phyloP scores from a whole-genome alignment of 2,113 vertebrate genomes.

The Chamaea fasciata region DNA sequence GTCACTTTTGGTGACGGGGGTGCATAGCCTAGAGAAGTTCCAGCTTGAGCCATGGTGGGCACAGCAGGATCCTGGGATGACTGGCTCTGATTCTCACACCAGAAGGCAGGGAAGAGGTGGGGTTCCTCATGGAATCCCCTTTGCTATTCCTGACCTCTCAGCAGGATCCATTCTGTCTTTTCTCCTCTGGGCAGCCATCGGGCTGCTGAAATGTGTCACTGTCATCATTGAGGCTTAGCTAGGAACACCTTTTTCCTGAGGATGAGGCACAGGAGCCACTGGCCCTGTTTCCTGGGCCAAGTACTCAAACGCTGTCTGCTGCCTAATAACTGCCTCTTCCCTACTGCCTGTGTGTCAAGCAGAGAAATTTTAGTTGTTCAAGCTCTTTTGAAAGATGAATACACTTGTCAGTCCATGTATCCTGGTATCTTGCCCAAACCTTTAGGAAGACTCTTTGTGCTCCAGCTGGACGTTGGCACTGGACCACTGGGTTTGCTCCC shows the following conservation, averaged over 20 bases:
- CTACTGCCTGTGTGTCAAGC: not conserved
- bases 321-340: not conserved
- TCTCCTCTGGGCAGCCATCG: accelerated
- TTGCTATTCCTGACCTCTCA: not conserved
- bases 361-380: not conserved
- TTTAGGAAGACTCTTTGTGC: not conserved
- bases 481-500: not conserved
- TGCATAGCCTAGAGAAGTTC: not conserved
- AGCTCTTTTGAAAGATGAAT: not conserved
- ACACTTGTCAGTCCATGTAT: accelerated
- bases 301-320: not conserved
- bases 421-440: accelerated
- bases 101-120: not conserved
- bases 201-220: not conserved
- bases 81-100: not conserved
- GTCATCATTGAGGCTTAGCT: not conserved
- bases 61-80: not conserved
- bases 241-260: not conserved
- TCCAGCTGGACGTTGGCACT: not conserved
- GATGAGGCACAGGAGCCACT: not conserved
- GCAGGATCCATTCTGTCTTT: not conserved
- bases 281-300: not conserved
- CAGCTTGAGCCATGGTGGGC: not conserved
- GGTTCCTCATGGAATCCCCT: not conserved
- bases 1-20: not conserved